Conservation (phyloP, 2,113 vertebrate species). For the Aythya baeri region DNA sequence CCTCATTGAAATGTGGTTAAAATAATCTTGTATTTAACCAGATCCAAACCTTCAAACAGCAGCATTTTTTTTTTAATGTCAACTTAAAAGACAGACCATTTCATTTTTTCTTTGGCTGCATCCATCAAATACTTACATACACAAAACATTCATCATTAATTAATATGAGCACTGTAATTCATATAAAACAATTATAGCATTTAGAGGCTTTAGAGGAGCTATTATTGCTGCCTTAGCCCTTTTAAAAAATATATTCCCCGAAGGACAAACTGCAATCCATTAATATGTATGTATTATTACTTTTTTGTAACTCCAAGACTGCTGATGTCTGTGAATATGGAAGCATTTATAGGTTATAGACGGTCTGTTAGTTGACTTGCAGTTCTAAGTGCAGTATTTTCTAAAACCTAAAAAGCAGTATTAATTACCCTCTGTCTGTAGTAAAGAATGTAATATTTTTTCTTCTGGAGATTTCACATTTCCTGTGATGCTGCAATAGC, state of each 20-base stretch:
- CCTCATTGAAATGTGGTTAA: slow-evolving; percentile 71
- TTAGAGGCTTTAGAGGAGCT: slow-evolving; percentile 76
- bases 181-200: slow-evolving; percentile 80
- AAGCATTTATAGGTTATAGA: slow-evolving; percentile 77
- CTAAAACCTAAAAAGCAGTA: slow-evolving; percentile 78
- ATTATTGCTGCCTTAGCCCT: slow-evolving; percentile 77
- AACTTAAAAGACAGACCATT: slow-evolving; percentile 41
- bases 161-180: slow-evolving; percentile 75
- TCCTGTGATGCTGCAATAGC: slow-evolving; percentile 47
- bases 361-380: slow-evolving; percentile 66
- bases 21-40: slow-evolving; percentile 69
- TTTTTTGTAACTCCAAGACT: slow-evolving; percentile 75
- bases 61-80: background rate
- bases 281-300: slow-evolving; percentile 80
- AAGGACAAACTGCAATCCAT: slow-evolving; percentile 81
- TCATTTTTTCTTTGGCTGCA: slow-evolving; percentile 58
- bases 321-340: slow-evolving; percentile 79
- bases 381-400: slow-evolving; percentile 80
- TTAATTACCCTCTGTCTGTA: slow-evolving; percentile 77
- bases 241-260: slow-evolving; percentile 79
- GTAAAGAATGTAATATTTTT: slow-evolving; percentile 51
- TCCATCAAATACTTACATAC: slow-evolving; percentile 70
- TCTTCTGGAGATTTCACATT: slow-evolving; percentile 44
- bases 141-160: slow-evolving; percentile 74
- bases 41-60: slow-evolving; percentile 62